Evolutionary conservation across 2,113 vertebrate species (phyloP).

Genomic region (Semicossyphus pulcher): DNA sequence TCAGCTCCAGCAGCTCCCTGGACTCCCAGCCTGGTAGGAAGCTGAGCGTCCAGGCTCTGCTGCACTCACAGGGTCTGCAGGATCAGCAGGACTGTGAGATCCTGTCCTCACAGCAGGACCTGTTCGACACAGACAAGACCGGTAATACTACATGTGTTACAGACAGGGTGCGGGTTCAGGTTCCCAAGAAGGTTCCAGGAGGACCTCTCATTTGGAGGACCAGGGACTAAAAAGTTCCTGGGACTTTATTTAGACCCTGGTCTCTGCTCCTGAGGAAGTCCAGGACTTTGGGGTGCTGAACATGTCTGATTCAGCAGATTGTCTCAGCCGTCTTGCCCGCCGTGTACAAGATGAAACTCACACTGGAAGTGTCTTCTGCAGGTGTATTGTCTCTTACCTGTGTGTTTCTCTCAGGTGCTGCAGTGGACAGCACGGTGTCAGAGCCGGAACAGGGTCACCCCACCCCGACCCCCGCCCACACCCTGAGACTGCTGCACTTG

Average conservation of each 20-base stretch:
- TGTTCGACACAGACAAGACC: constrained; percentile 84
- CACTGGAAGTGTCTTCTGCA: not conserved
- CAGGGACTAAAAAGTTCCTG: too few relatives aligned
- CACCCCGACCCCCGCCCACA: constrained; percentile 84
- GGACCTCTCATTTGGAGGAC: too few relatives aligned
- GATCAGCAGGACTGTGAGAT: constrained; percentile 79
- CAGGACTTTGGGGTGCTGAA: too few relatives aligned
- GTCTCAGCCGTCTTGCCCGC: too few relatives aligned
- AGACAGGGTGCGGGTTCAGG: not conserved
- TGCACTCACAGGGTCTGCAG: constrained; percentile 70
- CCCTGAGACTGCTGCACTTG: constrained; percentile 89
- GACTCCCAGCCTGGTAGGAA: constrained; percentile 64
- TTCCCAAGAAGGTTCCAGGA: too few relatives aligned
- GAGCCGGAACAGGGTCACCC: constrained; percentile 77
- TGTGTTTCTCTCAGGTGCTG: constrained; percentile 54
- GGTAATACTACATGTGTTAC: constrained; percentile 32
- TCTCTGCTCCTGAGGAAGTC: too few relatives aligned
- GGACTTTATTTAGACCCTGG: too few relatives aligned
- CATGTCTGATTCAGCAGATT: too few relatives aligned
- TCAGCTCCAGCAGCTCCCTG: constrained; percentile 81
- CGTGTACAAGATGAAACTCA: too few relatives aligned
- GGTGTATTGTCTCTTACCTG: too few relatives aligned
- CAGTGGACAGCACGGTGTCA: constrained; percentile 80
- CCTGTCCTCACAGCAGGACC: constrained; percentile 90
- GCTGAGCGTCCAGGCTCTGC: constrained; percentile 65